phyloP scores from a whole-genome alignment of 1,140 invertebrate genomes.

The Tetraneura akinire region DNA sequence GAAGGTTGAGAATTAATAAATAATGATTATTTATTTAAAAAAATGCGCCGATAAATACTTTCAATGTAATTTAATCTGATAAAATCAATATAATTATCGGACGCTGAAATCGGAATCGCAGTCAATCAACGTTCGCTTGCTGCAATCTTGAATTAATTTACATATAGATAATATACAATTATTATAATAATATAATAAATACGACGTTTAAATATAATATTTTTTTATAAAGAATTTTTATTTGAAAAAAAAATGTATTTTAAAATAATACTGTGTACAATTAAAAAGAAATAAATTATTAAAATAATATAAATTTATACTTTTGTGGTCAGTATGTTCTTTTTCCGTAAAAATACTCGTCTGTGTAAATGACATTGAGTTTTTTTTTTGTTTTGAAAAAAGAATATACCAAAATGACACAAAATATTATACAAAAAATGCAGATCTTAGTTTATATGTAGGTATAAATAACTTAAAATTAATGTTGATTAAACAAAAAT shows the following conservation, averaged over 20 bases:
- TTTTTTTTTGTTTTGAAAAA: constrained; percentile 12
- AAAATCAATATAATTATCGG: too few relatives aligned
- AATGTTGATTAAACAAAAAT: background rate
- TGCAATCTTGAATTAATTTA: too few relatives aligned
- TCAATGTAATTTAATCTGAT: too few relatives aligned
- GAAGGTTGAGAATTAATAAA: too few relatives aligned
- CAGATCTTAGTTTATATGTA: background rate
- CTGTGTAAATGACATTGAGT: background rate
- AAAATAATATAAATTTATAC: background rate
- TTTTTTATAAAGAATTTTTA: too few relatives aligned
- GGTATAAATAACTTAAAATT: constrained; percentile 30
- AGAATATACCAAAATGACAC: constrained; percentile 44
- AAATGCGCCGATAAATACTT: too few relatives aligned
- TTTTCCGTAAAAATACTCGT: background rate
- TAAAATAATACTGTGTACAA: background rate
- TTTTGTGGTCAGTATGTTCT: constrained; percentile 48
- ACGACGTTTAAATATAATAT: too few relatives aligned
- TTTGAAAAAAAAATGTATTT: background rate
- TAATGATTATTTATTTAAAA: too few relatives aligned
- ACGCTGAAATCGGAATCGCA: too few relatives aligned
- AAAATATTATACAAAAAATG: background rate
- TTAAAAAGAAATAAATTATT: constrained; percentile 29
- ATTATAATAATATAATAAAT: too few relatives aligned
- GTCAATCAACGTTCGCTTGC: too few relatives aligned
- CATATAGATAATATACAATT: too few relatives aligned